Conservation (phyloP, 1,140 invertebrate genomes). For the Drosophila sproati region DNA sequence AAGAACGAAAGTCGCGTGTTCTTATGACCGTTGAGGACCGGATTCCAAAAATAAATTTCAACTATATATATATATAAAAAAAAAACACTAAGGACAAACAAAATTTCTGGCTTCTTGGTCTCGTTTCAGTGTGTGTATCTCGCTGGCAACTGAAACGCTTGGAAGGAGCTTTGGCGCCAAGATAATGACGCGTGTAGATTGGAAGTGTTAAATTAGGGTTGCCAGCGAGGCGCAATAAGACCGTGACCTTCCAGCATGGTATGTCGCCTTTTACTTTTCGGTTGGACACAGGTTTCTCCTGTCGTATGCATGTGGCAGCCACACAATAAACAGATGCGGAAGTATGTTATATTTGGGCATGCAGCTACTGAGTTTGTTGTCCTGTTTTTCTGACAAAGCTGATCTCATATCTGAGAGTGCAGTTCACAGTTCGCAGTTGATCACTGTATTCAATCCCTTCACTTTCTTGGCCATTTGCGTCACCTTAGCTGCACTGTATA, state of each 20-base stretch:
- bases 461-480: slow-evolving; percentile 53
- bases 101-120: slow-evolving; percentile 41
- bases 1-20: slow-evolving; percentile 25
- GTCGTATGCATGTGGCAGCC: slow-evolving; percentile 11
- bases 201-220: slow-evolving; percentile 43
- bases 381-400: slow-evolving; percentile 14
- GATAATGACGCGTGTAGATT: slow-evolving; percentile 30
- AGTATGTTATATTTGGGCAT: slow-evolving; percentile 8
- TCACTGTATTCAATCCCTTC: slow-evolving; percentile 45
- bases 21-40: background rate
- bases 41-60: slow-evolving; percentile 22
- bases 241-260: slow-evolving; percentile 33
- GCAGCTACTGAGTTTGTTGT: slow-evolving; percentile 12
- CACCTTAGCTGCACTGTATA: slow-evolving; percentile 28
- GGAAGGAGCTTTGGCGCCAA: slow-evolving; percentile 53
- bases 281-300: slow-evolving; percentile 6
- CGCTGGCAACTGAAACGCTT: slow-evolving; percentile 40
- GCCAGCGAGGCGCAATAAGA: slow-evolving; percentile 24
- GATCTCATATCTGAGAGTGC: slow-evolving; percentile 24
- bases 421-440: slow-evolving; percentile 9
- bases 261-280: slow-evolving; percentile 38
- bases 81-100: slow-evolving; percentile 60
- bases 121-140: slow-evolving; percentile 21
- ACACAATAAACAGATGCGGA: slow-evolving; percentile 19
- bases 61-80: slow-evolving; percentile 35